Evolutionary conservation across 2,888 invertebrate genomes (phyloP).

Genomic region (Drosophila diplacantha): DNA sequence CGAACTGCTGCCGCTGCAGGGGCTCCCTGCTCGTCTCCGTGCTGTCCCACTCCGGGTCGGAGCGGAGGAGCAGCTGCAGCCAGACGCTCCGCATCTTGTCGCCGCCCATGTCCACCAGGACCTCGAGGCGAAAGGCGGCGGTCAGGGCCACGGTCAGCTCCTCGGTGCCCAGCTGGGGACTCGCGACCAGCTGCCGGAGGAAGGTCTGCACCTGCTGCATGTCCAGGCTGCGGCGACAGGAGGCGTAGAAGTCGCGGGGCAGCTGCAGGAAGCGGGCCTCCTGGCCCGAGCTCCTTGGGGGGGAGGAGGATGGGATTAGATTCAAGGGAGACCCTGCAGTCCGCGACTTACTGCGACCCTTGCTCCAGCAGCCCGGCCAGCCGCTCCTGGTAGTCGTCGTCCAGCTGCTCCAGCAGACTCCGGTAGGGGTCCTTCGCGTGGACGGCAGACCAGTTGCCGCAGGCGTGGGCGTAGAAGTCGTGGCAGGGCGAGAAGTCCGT

Average conservation of each 20-base stretch:
- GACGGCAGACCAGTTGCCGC: slow-evolving; percentile 42
- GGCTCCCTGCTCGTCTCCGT: background rate
- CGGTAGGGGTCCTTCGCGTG: slow-evolving; percentile 16
- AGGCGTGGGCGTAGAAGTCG: slow-evolving; percentile 54
- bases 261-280: slow-evolving; percentile 34
- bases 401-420: slow-evolving; percentile 43
- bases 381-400: slow-evolving; percentile 35
- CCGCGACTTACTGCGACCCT: background rate
- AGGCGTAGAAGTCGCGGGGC: slow-evolving; percentile 34
- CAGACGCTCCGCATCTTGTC: background rate
- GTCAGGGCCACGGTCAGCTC: slow-evolving; percentile 15
- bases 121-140: slow-evolving; percentile 12
- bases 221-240: slow-evolving; percentile 33
- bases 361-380: slow-evolving; percentile 21
- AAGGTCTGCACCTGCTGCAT: slow-evolving; percentile 9
- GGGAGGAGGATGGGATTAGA: background rate
- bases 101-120: background rate
- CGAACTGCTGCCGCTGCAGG: slow-evolving; percentile 6
- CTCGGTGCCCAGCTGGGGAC: background rate
- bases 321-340: fast-evolving
- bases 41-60: background rate
- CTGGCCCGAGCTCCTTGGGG: background rate
- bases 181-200: slow-evolving; percentile 22
- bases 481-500: slow-evolving; percentile 21
- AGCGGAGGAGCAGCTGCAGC: background rate